Evolutionary conservation across 2,797 vertebrate genomes (phyloP).

Genomic region (Melanotaenia trifasciata): DNA sequence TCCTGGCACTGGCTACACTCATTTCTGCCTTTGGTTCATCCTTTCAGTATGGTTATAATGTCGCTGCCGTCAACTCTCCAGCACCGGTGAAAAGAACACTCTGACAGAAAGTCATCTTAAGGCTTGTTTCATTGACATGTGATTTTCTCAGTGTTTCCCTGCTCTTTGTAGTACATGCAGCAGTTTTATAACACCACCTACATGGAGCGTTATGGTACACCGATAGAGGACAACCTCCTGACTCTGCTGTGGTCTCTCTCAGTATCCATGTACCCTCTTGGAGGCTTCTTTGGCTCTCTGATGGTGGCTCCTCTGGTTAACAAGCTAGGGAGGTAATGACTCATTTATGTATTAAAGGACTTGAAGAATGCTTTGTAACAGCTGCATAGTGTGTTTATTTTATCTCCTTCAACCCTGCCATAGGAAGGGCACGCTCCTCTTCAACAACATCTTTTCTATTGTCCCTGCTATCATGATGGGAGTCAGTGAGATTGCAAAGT

Average conservation of each 20-base stretch:
- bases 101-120: background rate
- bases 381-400: background rate
- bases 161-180: conserved; percentile 87
- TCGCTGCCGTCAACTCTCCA: conserved; percentile 91
- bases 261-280: conserved; percentile 94
- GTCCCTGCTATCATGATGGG: conserved; percentile 93
- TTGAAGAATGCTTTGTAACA: background rate
- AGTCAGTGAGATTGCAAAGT: conserved; percentile 82
- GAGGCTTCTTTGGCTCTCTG: conserved; percentile 92
- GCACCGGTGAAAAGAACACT: conserved; percentile 76
- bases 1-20: conserved; percentile 82
- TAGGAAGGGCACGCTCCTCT: conserved; percentile 93
- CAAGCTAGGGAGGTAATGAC: conserved; percentile 88
- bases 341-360: background rate
- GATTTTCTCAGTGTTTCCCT: conserved; percentile 24
- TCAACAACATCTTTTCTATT: conserved; percentile 96
- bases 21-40: conserved; percentile 92
- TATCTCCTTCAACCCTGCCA: background rate
- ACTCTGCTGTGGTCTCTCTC: conserved; percentile 92
- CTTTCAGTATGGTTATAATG: conserved; percentile 97
- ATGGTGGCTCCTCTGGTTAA: conserved; percentile 92
- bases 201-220: conserved; percentile 58
- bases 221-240: conserved; percentile 66
- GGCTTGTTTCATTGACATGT: background rate
- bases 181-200: conserved; percentile 90